Percentiles rank a stretch among this genome's conserved stretches.
These are phyloP conservation scores for Otolemur crassicaudatus DNA, from an alignment of 2,797 vertebrate genomes.

Conservation along the genomic window DNA sequence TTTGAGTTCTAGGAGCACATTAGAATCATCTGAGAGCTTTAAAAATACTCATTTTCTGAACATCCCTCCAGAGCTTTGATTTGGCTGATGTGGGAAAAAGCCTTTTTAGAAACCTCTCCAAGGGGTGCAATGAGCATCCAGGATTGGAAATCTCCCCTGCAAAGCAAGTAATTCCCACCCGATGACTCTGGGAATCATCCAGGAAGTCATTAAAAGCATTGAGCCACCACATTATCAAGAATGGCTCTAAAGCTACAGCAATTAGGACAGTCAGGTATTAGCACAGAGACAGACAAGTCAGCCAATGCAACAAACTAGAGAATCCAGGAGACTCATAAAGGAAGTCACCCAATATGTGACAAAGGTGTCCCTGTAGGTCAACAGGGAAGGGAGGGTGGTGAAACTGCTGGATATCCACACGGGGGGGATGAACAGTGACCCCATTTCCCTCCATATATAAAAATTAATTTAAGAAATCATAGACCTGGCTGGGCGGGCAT, in stretches of 20 bases:
- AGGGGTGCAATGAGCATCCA: neutral
- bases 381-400: no score
- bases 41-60: neutral
- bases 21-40: neutral
- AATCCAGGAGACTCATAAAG: neutral
- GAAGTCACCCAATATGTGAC: neutral
- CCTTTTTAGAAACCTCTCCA: neutral
- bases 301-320: neutral
- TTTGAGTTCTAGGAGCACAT: neutral
- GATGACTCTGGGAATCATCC: neutral
- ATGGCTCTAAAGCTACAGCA: neutral
- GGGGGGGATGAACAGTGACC: neutral
- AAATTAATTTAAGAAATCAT: neutral
- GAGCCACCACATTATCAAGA: neutral
- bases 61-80: neutral
- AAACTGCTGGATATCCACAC: accelerated
- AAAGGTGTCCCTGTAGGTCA: no score
- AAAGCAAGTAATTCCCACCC: neutral
- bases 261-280: neutral
- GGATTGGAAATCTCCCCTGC: neutral
- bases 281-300: neutral
- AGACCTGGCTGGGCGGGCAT: no score
- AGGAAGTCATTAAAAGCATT: neutral
- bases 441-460: neutral
- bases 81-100: neutral